Evolutionary conservation across 2,888 invertebrate genomes (phyloP), one percentile per base, ranked within the genome.

Genomic region (Lasioglossum oenotherae): DNA sequence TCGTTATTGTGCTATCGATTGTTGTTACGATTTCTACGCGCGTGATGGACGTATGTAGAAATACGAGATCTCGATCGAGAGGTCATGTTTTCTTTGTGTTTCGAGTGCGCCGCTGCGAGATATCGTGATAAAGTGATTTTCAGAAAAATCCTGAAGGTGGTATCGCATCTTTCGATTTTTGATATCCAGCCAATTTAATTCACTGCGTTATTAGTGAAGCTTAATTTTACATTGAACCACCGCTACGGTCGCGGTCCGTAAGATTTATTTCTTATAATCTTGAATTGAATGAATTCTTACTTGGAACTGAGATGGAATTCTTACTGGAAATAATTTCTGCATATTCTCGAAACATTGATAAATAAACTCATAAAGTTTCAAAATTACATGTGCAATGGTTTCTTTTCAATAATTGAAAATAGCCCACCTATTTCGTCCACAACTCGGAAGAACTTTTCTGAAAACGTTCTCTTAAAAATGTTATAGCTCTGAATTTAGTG

Each of bases 111-210:
- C 44, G 23, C 27, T 38, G 12, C 4, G 53, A 78, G 78, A 86
- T 86, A 86, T 49, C 53, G 10, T 49, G 85, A 86, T 86, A 85
- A 85, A 71, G 49, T 64, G 14, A 6, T 16, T 31, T 31, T 19
- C 19, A 16, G 64, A 79, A 79, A 31, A 44, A 46, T n/a, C 44
- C 8, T 19, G 64, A 31, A 64, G 16, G 16, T 0, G 16, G 64
- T 31, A 64, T 64, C 31, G 31, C 14, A 6, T 64, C 31, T 64
- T 64, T 19, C n/a, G 57, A n/a, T 10, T 57, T 57, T n/a, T n/a
- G n/a, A 57, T 57, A n/a, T 57, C n/a, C n/a, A 53, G 8, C 23
- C 53, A n/a, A n/a, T 57, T 57, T n/a, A 57, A 23, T n/a, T 57
- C n/a, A 8, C 23, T 19, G 19, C 19, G 6, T 19, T 49, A 0